These are phyloP conservation scores for Triplophysa dalaica DNA, from an alignment of 2,113 vertebrate species.

Conservation along the genomic window DNA sequence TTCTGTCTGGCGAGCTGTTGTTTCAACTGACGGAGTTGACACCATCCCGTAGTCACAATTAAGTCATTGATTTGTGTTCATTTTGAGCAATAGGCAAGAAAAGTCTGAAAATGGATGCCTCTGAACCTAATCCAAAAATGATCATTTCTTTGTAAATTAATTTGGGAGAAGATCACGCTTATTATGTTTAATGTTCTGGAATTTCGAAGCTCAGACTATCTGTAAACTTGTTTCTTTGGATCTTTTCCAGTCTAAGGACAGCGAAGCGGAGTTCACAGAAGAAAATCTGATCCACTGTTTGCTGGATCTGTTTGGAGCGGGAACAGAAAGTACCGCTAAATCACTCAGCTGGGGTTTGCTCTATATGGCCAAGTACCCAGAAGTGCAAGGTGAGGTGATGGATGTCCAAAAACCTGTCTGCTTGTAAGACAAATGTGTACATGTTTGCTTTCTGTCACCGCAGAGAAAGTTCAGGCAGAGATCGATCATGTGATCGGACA, in stretches of 20 bases:
- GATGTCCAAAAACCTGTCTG: neutral
- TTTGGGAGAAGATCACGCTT: too few relatives aligned
- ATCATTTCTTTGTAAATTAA: too few relatives aligned
- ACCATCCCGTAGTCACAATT: too few relatives aligned
- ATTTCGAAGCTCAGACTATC: too few relatives aligned
- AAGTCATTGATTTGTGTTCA: too few relatives aligned
- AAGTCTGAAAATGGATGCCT: too few relatives aligned
- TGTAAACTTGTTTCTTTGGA: neutral
- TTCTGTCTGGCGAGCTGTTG: too few relatives aligned
- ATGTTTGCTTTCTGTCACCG: neutral
- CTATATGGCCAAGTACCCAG: constrained; percentile 68
- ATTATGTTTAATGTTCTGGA: too few relatives aligned
- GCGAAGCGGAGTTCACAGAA: constrained; percentile 56
- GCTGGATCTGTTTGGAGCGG: constrained; percentile 71
- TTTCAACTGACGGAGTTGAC: too few relatives aligned
- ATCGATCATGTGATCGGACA: constrained; percentile 55
- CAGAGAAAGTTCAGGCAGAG: constrained; percentile 61
- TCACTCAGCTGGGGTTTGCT: constrained; percentile 75
- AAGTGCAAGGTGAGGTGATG: constrained; percentile 70
- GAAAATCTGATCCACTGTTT: constrained; percentile 57
- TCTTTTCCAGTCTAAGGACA: constrained; percentile 18
- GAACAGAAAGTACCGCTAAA: constrained; percentile 73
- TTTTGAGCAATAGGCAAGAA: too few relatives aligned
- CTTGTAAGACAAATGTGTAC: neutral
- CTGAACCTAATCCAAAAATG: too few relatives aligned